These are phyloP conservation scores for Hyalella azteca DNA, from an alignment of 2,888 invertebrate genomes.

Conservation along the genomic window DNA sequence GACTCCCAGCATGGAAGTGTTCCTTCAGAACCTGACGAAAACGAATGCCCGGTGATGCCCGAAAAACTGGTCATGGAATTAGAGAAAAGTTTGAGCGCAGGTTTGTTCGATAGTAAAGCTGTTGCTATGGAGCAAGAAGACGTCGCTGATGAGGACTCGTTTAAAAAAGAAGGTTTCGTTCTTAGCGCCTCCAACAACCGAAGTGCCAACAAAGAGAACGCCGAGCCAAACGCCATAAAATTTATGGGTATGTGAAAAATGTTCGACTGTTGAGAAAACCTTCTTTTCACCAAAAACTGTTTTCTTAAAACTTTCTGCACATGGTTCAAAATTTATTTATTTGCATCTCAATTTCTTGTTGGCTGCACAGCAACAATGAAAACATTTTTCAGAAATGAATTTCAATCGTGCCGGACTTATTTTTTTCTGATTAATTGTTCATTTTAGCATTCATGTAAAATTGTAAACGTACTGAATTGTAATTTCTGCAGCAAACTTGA, in stretches of 20 bases:
- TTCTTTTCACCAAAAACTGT: no score
- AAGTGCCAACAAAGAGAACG: not conserved
- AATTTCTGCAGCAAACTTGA: no score
- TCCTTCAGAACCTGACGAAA: slow-evolving; percentile 46
- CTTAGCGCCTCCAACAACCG: slow-evolving; percentile 34
- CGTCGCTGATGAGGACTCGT: not conserved
- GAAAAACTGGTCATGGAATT: slow-evolving; percentile 54
- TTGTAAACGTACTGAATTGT: no score
- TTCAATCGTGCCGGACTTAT: no score
- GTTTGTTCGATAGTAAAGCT: not conserved
- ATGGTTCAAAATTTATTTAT: no score
- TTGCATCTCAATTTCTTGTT: no score
- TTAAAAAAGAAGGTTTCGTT: slow-evolving; percentile 22
- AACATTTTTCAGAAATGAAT: no score
- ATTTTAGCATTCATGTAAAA: no score
- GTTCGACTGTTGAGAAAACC: no score
- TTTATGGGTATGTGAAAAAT: not conserved
- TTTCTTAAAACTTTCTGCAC: no score
- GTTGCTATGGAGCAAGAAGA: not conserved
- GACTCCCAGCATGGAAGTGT: not conserved
- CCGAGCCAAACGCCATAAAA: not conserved
- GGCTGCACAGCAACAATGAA: no score
- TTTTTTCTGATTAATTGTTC: no score
- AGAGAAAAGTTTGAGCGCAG: slow-evolving; percentile 38
- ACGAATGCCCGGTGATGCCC: slow-evolving; percentile 52